These are phyloP conservation scores for Gymnopithys bicolor DNA, from an alignment of 2,797 vertebrate genomes.

Conservation along the genomic window DNA sequence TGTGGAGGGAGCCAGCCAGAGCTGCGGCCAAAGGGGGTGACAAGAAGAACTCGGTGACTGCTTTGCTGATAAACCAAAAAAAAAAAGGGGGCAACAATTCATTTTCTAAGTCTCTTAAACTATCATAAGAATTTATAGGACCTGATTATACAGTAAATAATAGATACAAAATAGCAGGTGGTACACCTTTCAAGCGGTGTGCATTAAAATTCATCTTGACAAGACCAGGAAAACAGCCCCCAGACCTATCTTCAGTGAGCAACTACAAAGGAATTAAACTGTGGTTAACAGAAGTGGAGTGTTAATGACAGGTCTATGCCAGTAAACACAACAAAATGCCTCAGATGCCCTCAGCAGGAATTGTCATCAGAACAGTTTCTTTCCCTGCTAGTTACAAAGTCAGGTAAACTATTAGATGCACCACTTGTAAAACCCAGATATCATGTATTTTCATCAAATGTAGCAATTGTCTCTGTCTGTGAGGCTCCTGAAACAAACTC, in stretches of 20 bases:
- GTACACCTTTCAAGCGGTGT: slow-evolving; percentile 18
- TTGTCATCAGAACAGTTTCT: slow-evolving; percentile 34
- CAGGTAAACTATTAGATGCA: not conserved
- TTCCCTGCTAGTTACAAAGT: slow-evolving; percentile 15
- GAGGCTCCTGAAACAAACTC: not conserved
- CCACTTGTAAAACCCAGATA: slow-evolving; percentile 33
- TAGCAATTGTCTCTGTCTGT: not conserved
- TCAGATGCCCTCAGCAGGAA: not conserved
- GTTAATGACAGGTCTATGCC: slow-evolving; percentile 17
- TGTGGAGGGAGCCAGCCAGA: not conserved
- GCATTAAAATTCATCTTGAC: slow-evolving; percentile 45
- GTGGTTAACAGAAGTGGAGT: slow-evolving; percentile 27
- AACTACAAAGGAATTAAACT: slow-evolving; percentile 14
- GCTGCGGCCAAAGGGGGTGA: fast-evolving
- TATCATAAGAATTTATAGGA: slow-evolving; percentile 28
- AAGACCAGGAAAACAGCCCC: slow-evolving; percentile 16
- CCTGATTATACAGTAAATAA: slow-evolving; percentile 32
- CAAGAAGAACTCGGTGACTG: not conserved
- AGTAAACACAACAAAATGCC: not conserved
- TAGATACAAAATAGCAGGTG: slow-evolving; percentile 64
- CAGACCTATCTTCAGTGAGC: slow-evolving; percentile 4
- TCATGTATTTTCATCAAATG: not conserved
- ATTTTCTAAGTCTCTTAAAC: slow-evolving; percentile 20
- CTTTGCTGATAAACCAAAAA: not conserved
- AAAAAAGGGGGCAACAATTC: not conserved